Base-by-base conservation (phyloP, 2,797 vertebrate species). In the Hemibagrus guttatus region DNA sequence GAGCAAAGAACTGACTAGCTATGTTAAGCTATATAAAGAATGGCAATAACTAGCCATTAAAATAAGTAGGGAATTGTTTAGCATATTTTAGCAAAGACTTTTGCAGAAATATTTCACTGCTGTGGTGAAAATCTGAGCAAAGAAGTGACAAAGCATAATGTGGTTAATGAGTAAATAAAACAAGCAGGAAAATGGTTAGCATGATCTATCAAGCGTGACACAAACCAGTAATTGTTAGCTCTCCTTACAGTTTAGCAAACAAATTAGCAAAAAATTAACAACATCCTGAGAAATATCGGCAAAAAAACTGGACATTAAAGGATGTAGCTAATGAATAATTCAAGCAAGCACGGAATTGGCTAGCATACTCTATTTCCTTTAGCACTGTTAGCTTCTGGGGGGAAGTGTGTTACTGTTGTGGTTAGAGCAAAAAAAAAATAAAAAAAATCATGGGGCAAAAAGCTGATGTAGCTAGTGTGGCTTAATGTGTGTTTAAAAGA, bases 261-360 rank as follows among this genome's bases (percentile, higher is more conserved):
- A 31, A 19, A 58, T 21, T 61, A 21, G 23, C 12, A 81, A 31
- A 3, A 31, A 19, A 58, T 21, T 61, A 21, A 39, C 12, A 80
- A 58, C 56, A 42, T 35, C 56, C 23, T 80, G 58, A 42, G 74
- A 46, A 59, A 39, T 39, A 42, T 58, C 13, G 23, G 46, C 2
- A 14, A 68, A 39, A 31, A n/a, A 52, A 12, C 35, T 17, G 56
- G 31, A 6, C 58, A 28, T 26, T 63, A 78, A 54, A 85, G 16
- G 58, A 85, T 58, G 6, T 56, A 21, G 42, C 9, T 59, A 72
- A 61, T 63, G n/a, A 74, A 46, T 84, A 39, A 56, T 83, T 66
- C 35, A 54, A 75, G n/a, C 8, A 5, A 79, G 21, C 28, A 31
- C 4, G 23, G 23, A 76, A 76, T 46, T 21, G 35, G 14, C 46